These are phyloP conservation scores for Tympanuchus pallidicinctus DNA, from an alignment of 2,113 vertebrate species.

Conservation along the genomic window DNA sequence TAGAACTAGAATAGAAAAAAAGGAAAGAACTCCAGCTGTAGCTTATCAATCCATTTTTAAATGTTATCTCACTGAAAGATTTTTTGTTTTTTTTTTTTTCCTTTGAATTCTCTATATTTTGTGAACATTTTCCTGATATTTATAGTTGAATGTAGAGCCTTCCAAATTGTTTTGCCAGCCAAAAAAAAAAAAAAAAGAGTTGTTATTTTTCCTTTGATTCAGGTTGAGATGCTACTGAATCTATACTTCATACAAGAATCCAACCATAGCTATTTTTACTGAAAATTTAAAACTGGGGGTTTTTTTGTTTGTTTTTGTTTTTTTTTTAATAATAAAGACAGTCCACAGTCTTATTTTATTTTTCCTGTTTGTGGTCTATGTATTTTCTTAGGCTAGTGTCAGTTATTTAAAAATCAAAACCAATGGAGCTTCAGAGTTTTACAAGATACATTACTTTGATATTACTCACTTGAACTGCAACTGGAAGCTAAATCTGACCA, in stretches of 20 bases:
- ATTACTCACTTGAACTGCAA: neutral
- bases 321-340: too few species aligned
- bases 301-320: too few species aligned
- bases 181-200: fast-evolving
- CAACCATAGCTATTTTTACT: neutral
- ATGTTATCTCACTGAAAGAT: neutral
- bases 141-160: neutral
- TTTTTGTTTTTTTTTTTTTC: neutral
- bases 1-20: neutral
- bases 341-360: neutral
- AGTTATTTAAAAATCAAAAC: neutral
- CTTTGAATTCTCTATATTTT: constrained; percentile 41
- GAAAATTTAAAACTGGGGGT: neutral
- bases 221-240: neutral
- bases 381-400: neutral
- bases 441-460: constrained; percentile 9
- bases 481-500: neutral
- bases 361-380: neutral
- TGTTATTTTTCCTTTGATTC: neutral
- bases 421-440: neutral
- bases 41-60: constrained; percentile 27
- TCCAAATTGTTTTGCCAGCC: neutral
- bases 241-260: neutral
- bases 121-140: neutral
- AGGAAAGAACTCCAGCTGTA: neutral